Evolutionary conservation across 2,113 vertebrate genomes (phyloP).

Genomic region (Tretioscincus oriximinensis): DNA sequence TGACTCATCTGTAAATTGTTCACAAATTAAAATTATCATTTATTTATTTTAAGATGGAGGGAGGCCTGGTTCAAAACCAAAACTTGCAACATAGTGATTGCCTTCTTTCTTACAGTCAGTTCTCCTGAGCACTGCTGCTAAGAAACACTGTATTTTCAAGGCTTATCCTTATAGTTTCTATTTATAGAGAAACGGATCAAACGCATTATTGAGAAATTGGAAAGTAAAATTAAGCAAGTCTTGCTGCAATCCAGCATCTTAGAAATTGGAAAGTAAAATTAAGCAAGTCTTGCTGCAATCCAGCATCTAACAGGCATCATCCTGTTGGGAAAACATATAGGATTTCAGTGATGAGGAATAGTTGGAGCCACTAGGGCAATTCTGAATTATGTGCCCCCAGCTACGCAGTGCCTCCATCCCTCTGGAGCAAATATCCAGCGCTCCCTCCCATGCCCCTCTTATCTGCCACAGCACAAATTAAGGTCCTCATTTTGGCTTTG

Average conservation of each 20-base stretch:
- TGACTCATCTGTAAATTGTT: neutral
- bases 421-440: too few relatives aligned
- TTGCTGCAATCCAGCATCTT: neutral
- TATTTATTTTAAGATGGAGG: neutral
- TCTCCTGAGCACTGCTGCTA: slow-evolving; percentile 25
- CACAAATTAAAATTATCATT: slow-evolving; percentile 6
- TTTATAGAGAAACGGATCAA: slow-evolving; percentile 31
- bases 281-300: neutral
- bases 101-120: neutral
- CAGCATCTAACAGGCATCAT: neutral
- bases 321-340: neutral
- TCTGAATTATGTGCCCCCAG: too few relatives aligned
- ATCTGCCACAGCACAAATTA: too few relatives aligned
- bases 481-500: too few relatives aligned
- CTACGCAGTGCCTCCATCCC: too few relatives aligned
- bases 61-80: neutral
- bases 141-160: slow-evolving; percentile 10
- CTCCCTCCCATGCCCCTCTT: too few relatives aligned
- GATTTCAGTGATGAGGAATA: slow-evolving; percentile 33
- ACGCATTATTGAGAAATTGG: slow-evolving; percentile 48
- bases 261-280: neutral
- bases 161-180: slow-evolving; percentile 28
- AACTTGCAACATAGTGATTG: slow-evolving; percentile 30
- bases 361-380: too few relatives aligned
- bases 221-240: neutral